A percentile compares a stretch with the other conserved stretches of the same genome.
Conservation (phyloP, 1,140 invertebrate species). For the Bombus difficillimus region DNA sequence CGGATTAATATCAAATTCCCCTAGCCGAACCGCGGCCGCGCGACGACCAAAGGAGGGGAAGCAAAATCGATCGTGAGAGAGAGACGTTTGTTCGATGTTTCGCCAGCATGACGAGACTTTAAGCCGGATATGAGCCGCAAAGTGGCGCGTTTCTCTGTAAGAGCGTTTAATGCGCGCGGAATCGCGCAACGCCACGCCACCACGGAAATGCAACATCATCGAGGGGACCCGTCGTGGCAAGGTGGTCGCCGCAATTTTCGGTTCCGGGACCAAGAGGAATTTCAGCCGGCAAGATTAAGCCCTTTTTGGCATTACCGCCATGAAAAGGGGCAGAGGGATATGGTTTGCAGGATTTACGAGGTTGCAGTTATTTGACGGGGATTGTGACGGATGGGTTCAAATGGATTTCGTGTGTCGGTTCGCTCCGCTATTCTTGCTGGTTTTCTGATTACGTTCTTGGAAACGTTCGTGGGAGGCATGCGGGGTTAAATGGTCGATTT, state of each 20-base stretch:
- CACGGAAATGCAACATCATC: neutral
- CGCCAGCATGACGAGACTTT: neutral
- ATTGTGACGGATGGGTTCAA: neutral
- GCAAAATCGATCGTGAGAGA: constrained; percentile 33
- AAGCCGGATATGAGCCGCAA: neutral
- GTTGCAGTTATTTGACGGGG: neutral
- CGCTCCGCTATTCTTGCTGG: neutral
- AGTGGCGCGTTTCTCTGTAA: neutral
- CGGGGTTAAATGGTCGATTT: too few relatives aligned
- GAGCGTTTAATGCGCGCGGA: neutral
- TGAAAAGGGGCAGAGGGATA: too few relatives aligned
- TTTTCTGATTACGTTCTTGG: neutral
- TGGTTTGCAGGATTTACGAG: neutral
- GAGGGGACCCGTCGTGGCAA: neutral
- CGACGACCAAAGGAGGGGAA: neutral
- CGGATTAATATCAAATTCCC: constrained; percentile 65
- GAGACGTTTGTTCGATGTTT: neutral
- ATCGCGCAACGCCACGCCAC: neutral
- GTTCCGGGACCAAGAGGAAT: neutral
- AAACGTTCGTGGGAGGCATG: neutral
- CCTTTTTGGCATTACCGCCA: neutral
- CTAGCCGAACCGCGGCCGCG: constrained; percentile 3
- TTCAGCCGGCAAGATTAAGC: neutral
- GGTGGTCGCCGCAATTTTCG: neutral
- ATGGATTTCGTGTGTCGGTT: neutral